These are phyloP conservation scores for Falco cherrug DNA, from an alignment of 2,797 vertebrate genomes.

Conservation along the genomic window DNA sequence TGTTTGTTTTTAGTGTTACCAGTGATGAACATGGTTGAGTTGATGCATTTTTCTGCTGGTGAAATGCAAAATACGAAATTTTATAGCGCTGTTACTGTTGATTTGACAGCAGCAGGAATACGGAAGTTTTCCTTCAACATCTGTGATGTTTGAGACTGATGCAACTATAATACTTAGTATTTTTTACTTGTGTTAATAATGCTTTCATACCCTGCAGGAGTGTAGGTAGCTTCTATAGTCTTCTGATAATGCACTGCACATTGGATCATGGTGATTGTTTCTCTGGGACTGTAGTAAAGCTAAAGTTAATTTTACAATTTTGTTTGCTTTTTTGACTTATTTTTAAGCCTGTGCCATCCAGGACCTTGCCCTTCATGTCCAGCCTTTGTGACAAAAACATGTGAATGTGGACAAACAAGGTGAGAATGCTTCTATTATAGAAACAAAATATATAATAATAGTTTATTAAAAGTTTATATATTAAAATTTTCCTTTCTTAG, in stretches of 20 bases:
- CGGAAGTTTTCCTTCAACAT: not conserved
- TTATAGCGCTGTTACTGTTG: not conserved
- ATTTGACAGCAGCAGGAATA: not conserved
- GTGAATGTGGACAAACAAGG: conserved; percentile 93
- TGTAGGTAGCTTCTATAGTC: not conserved
- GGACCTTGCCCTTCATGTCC: conserved; percentile 97
- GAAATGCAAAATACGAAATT: not conserved
- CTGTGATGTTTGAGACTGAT: not conserved
- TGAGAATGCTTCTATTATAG: conserved; percentile 61
- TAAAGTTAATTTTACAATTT: not conserved
- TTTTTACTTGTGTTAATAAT: not conserved
- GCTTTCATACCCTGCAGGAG: not conserved
- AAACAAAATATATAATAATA: not conserved
- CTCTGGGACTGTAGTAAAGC: not conserved
- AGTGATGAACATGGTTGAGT: not conserved
- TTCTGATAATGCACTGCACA: not conserved
- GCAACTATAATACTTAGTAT: not conserved
- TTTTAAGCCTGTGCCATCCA: conserved; percentile 91
- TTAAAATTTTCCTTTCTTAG: not conserved
- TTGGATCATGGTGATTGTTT: not conserved
- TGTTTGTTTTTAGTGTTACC: not conserved
- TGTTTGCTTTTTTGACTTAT: not conserved
- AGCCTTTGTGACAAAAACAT: conserved; percentile 91
- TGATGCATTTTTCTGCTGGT: not conserved
- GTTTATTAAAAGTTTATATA: not conserved